Conservation (phyloP, 2,113 vertebrate species). For the Corvus moneduloides region DNA sequence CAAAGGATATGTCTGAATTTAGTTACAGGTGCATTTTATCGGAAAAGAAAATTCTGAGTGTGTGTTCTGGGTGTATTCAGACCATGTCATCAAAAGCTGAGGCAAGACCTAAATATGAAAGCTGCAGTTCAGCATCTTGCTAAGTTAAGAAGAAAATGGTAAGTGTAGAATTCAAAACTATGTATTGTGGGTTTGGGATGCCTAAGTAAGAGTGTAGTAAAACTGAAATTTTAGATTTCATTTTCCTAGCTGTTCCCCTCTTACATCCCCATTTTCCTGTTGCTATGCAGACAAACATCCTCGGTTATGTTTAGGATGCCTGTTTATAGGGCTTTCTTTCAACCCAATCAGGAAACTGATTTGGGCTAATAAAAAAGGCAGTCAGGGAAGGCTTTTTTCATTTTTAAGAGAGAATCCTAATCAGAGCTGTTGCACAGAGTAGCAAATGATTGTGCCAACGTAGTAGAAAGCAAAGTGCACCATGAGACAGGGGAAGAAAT, state of each 20-base stretch:
- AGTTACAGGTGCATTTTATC: background rate
- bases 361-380: constrained; percentile 1
- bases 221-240: background rate
- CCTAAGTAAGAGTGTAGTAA: background rate
- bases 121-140: background rate
- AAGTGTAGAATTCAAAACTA: constrained; percentile 10
- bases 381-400: background rate
- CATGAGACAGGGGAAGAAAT: background rate
- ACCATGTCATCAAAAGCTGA: background rate
- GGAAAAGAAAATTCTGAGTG: background rate
- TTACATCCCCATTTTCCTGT: background rate
- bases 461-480: background rate
- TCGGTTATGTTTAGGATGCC: background rate
- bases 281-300: background rate
- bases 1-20: background rate
- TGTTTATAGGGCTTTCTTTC: background rate
- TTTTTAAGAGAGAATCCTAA: background rate
- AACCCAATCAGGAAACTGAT: background rate
- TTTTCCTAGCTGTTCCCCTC: background rate
- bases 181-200: background rate
- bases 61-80: background rate
- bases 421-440: background rate
- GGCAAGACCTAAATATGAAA: background rate
- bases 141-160: background rate
- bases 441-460: background rate